Conservation (phyloP, 2,888 invertebrate species). For the Rhorus exstirpatorius region DNA sequence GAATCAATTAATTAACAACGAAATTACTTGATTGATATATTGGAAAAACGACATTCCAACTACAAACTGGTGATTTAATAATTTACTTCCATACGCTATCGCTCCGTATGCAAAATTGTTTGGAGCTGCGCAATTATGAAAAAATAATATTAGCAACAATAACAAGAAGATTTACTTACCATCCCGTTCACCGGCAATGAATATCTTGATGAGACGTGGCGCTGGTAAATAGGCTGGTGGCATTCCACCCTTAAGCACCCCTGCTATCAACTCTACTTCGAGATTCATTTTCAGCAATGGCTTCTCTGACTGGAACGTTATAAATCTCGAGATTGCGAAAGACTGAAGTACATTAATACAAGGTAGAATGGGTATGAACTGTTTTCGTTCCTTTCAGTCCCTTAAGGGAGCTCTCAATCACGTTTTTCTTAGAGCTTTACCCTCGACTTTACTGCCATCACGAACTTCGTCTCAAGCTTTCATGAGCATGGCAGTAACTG, state of each 20-base stretch:
- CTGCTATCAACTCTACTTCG: slow-evolving; percentile 83
- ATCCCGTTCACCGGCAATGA: slow-evolving; percentile 88
- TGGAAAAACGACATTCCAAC: no score
- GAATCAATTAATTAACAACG: no score
- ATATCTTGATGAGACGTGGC: slow-evolving; percentile 88
- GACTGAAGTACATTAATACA: background rate
- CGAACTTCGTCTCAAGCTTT: slow-evolving; percentile 15
- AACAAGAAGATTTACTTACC: slow-evolving; percentile 83
- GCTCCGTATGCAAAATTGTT: no score
- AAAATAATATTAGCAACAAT: no score
- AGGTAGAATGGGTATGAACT: slow-evolving; percentile 9
- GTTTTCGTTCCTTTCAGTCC: background rate
- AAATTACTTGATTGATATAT: no score
- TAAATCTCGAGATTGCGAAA: slow-evolving; percentile 7
- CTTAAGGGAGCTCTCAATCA: slow-evolving; percentile 11
- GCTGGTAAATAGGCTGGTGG: slow-evolving; percentile 86
- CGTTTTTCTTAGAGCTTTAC: slow-evolving; percentile 9
- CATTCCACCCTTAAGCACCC: slow-evolving; percentile 82
- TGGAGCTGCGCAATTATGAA: no score
- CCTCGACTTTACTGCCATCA: slow-evolving; percentile 5
- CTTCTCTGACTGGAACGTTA: slow-evolving; percentile 8
- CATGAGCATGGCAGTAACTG: background rate
- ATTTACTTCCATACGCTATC: no score
- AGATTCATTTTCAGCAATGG: slow-evolving; percentile 79
- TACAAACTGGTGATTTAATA: no score